These are phyloP conservation scores for Drosophila nannoptera DNA, from an alignment of 1,140 invertebrate genomes.

Conservation along the genomic window DNA sequence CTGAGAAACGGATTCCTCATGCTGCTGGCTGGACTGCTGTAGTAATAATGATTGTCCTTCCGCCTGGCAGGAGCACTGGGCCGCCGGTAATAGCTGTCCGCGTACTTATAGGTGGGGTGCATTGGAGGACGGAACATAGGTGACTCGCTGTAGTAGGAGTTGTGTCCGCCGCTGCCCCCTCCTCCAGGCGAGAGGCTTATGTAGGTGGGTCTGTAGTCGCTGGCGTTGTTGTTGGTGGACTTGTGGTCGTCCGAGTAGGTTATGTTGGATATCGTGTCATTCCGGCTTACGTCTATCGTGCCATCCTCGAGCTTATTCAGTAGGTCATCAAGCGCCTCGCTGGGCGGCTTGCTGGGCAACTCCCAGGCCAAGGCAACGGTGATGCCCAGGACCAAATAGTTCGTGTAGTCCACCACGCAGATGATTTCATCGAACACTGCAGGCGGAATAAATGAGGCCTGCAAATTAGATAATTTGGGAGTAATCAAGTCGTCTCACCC, in stretches of 20 bases:
- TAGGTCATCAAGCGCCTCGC: constrained; percentile 68
- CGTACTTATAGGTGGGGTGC: constrained; percentile 50
- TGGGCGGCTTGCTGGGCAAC: constrained; percentile 82
- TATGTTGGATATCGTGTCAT: constrained; percentile 67
- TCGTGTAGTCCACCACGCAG: constrained; percentile 73
- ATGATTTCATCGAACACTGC: constrained; percentile 73
- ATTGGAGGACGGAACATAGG: constrained; percentile 63
- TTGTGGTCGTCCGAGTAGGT: constrained; percentile 57
- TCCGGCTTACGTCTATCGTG: constrained; percentile 62
- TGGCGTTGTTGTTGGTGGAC: constrained; percentile 5
- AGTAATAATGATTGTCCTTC: constrained; percentile 62
- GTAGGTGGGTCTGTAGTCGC: constrained; percentile 53
- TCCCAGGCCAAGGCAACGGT: constrained; percentile 88
- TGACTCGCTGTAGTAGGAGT: constrained; percentile 56
- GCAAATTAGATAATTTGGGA: constrained; percentile 31
- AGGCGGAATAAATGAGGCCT: constrained; percentile 33
- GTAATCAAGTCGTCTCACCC: constrained; percentile 80
- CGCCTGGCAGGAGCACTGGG: constrained; percentile 44
- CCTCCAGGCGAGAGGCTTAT: constrained; percentile 44
- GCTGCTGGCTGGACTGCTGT: constrained; percentile 27
- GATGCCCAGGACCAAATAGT: constrained; percentile 83
- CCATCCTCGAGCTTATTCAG: constrained; percentile 67
- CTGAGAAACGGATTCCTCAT: constrained; percentile 52
- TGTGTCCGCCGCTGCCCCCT: constrained; percentile 20
- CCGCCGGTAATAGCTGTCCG: constrained; percentile 48